Evolutionary conservation across 2,888 invertebrate species (phyloP).

Genomic region (Yponomeuta plumbellus): DNA sequence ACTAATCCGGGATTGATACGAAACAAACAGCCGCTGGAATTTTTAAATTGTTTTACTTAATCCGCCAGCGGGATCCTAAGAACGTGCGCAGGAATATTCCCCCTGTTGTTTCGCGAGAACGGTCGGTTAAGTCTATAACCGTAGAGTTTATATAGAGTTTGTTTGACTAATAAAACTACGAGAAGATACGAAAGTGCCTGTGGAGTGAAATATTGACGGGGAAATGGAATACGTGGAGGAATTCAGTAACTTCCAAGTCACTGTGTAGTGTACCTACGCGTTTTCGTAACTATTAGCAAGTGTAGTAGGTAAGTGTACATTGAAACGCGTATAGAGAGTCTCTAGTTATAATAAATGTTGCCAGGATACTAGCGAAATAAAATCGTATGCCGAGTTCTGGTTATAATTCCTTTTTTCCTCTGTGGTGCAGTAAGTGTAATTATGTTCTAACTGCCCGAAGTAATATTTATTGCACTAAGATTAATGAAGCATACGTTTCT

Average conservation of each 20-base stretch:
- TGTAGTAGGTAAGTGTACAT: neutral
- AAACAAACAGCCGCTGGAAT: constrained; percentile 55
- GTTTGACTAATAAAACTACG: constrained; percentile 1
- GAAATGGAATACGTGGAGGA: constrained; percentile 68
- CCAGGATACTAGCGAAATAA: too few species aligned
- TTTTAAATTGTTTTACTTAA: constrained; percentile 39
- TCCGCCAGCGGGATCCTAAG: constrained; percentile 19
- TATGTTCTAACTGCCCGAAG: too few species aligned
- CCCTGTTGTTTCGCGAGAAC: constrained; percentile 17
- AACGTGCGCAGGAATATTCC: constrained; percentile 13
- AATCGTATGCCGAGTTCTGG: too few species aligned
- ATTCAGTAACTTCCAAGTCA: constrained; percentile 33
- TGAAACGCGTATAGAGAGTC: neutral
- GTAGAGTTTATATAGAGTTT: neutral
- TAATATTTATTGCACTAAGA: too few species aligned
- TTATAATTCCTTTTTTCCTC: too few species aligned
- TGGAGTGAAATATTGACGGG: constrained; percentile 61
- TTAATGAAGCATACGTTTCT: too few species aligned
- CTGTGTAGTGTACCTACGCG: neutral
- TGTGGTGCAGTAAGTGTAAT: too few species aligned
- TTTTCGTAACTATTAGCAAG: neutral
- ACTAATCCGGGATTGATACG: constrained; percentile 74
- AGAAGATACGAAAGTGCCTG: constrained; percentile 35
- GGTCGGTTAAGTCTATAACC: constrained; percentile 1
- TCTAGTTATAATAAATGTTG: too few species aligned